Conservation (phyloP, 2,113 vertebrate genomes). For the Catharus fuscescens region DNA sequence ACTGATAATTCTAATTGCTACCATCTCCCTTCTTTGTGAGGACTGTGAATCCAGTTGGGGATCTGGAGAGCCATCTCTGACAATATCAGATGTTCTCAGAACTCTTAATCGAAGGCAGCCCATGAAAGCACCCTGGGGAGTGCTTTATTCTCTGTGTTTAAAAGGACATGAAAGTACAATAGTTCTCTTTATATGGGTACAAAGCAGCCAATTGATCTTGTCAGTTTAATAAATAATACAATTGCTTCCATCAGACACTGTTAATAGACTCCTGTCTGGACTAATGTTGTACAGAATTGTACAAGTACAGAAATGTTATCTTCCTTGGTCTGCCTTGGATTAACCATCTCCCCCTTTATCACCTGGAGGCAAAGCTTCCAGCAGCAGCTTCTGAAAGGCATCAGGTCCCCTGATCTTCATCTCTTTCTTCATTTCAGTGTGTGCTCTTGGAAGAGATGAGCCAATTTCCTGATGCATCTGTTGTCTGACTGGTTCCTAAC, state of each 20-base stretch:
- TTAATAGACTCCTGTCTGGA: slow-evolving; percentile 68
- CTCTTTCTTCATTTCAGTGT: slow-evolving; percentile 17
- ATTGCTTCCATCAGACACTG: slow-evolving; percentile 66
- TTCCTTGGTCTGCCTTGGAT: neutral
- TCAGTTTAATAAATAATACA: slow-evolving; percentile 73
- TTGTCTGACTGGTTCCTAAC: neutral
- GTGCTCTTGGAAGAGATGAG: slow-evolving; percentile 1
- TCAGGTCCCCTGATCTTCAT: neutral
- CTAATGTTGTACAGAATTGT: slow-evolving; percentile 61
- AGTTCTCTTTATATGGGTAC: slow-evolving; percentile 41
- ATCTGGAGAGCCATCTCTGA: slow-evolving; percentile 42
- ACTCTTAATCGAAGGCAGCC: slow-evolving; percentile 64
- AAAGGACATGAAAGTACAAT: slow-evolving; percentile 68
- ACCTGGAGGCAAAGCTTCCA: slow-evolving; percentile 29
- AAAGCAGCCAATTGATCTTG: slow-evolving; percentile 70
- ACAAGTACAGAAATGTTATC: slow-evolving; percentile 49
- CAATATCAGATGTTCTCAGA: slow-evolving; percentile 66
- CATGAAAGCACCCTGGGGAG: slow-evolving; percentile 60
- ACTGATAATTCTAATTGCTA: slow-evolving; percentile 58
- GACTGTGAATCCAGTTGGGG: slow-evolving; percentile 36
- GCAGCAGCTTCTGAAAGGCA: neutral
- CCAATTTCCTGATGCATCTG: slow-evolving; percentile 40
- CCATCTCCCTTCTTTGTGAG: slow-evolving; percentile 42
- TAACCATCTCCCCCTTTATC: slow-evolving; percentile 39
- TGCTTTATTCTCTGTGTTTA: slow-evolving; percentile 64